Conservation (phyloP, 2,888 invertebrate genomes). For the Linyphia triangularis region DNA sequence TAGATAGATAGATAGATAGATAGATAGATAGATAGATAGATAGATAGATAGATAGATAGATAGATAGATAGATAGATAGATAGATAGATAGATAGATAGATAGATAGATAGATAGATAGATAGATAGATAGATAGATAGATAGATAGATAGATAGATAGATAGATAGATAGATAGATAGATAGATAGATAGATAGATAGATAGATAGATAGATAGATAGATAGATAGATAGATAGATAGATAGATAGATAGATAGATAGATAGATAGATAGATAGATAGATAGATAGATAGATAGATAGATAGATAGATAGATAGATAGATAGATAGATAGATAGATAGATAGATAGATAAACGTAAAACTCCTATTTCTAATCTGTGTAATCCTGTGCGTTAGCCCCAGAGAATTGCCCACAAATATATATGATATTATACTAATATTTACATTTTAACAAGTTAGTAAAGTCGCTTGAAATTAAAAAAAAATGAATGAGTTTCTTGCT, state of each 20-base stretch:
- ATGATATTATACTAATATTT: too few species aligned
- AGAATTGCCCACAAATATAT: too few species aligned
- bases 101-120: not conserved
- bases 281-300: not conserved
- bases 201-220: not conserved
- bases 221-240: not conserved
- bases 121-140: not conserved
- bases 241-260: not conserved
- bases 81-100: not conserved
- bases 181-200: not conserved
- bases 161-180: not conserved
- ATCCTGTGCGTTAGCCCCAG: too few species aligned
- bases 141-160: not conserved
- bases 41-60: not conserved
- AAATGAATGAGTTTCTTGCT: too few species aligned
- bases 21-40: not conserved
- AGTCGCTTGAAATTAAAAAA: too few species aligned
- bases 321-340: not conserved
- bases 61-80: not conserved
- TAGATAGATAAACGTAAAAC: not conserved
- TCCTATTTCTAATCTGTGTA: too few species aligned
- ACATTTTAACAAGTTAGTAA: too few species aligned
- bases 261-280: not conserved
- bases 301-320: not conserved
- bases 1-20: not conserved